A percentile compares a stretch with the other conserved stretches of the same genome.
Evolutionary conservation across 2,797 vertebrate species (phyloP).

Genomic region (Carcharodon carcharias): DNA sequence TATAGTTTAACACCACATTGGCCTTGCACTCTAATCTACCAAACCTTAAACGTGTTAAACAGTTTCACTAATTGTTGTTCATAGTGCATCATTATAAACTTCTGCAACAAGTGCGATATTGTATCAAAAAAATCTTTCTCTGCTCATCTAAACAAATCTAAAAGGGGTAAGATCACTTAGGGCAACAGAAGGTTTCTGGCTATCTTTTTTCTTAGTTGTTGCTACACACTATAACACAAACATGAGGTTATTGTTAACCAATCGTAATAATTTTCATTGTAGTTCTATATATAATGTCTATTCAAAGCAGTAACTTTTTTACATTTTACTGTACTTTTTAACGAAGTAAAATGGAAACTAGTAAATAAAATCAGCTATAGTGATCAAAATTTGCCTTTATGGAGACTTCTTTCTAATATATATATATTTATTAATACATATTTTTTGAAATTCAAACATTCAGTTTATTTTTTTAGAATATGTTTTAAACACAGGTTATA

Average conservation of each 20-base stretch:
- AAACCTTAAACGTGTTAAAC: not conserved
- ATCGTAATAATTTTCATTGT: not conserved
- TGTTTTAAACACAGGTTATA: not conserved
- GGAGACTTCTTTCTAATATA: not conserved
- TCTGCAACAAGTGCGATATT: not conserved
- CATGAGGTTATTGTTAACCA: not conserved
- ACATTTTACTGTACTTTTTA: not conserved
- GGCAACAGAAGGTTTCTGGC: not conserved
- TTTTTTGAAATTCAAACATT: not conserved
- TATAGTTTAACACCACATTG: not conserved
- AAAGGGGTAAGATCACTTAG: not conserved
- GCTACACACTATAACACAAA: not conserved
- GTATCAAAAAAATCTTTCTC: not conserved
- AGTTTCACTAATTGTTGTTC: not conserved
- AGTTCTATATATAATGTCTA: not conserved
- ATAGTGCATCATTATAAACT: not conserved
- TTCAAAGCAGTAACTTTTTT: not conserved
- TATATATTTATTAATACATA: not conserved
- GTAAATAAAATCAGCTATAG: constrained; percentile 9
- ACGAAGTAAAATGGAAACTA: not conserved
- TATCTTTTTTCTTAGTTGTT: not conserved
- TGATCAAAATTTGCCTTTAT: not conserved
- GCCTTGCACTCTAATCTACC: not conserved
- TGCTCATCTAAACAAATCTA: not conserved
- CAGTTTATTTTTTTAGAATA: not conserved